These are phyloP conservation scores for Podarcis raffonei DNA, from an alignment of 2,113 vertebrate species.

Conservation along the genomic window DNA sequence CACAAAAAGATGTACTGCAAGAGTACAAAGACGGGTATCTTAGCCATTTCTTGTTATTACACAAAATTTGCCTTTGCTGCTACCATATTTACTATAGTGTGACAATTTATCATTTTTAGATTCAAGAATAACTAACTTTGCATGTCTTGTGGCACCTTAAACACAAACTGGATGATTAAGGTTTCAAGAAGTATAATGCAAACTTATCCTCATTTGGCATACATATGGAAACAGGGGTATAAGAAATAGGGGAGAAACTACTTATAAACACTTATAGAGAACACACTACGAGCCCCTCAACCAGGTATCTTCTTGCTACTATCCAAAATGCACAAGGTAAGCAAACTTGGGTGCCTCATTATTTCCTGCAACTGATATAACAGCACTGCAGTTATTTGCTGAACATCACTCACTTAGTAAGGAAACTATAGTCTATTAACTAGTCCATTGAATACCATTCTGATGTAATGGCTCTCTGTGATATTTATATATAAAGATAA, in stretches of 20 bases:
- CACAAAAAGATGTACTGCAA: background rate
- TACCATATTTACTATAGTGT: no score
- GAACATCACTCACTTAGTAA: no score
- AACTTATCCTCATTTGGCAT: background rate
- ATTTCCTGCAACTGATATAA: background rate
- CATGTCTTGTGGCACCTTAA: background rate
- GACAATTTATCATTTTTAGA: background rate
- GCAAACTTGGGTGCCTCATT: background rate
- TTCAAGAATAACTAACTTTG: background rate
- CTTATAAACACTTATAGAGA: no score
- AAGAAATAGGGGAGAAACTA: background rate
- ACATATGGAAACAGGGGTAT: background rate
- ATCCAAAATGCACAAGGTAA: background rate
- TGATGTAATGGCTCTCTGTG: no score
- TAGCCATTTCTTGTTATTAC: background rate
- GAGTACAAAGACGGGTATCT: background rate
- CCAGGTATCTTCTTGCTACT: background rate
- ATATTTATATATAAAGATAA: no score
- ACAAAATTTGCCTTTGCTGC: background rate
- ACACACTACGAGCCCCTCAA: background rate
- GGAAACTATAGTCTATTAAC: no score
- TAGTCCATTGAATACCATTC: no score
- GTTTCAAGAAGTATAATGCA: background rate
- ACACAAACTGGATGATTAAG: background rate
- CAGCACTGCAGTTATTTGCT: background rate